phyloP scores from a whole-genome alignment of 2,113 vertebrate genomes.

The Thomomys bottae region DNA sequence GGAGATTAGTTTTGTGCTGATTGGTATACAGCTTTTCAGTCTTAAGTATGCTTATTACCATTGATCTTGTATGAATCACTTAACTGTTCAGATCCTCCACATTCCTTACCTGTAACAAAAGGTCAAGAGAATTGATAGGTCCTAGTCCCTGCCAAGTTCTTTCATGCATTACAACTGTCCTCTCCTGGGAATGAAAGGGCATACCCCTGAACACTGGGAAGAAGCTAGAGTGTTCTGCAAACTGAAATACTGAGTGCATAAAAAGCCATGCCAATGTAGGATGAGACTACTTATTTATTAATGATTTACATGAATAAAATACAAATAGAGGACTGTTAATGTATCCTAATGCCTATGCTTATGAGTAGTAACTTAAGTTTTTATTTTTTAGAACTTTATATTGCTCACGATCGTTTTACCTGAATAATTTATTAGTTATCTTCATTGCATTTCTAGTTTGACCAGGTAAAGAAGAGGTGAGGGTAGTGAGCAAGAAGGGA shows the following conservation, averaged over 20 bases:
- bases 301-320: constrained; percentile 67
- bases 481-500: neutral
- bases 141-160: neutral
- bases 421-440: constrained; percentile 70
- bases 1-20: neutral
- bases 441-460: constrained; percentile 50
- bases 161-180: neutral
- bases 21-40: neutral
- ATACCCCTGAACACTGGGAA: neutral
- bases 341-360: constrained; percentile 60
- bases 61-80: neutral
- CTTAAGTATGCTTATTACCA: neutral
- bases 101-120: constrained; percentile 27
- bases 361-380: constrained; percentile 61
- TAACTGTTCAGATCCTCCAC: neutral
- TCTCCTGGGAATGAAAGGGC: neutral
- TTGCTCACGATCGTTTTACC: constrained; percentile 32
- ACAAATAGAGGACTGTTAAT: constrained; percentile 67
- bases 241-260: constrained; percentile 15
- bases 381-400: constrained; percentile 50
- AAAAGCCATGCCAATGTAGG: neutral
- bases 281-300: constrained; percentile 68
- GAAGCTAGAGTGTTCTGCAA: neutral
- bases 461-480: neutral
- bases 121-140: neutral